Base-by-base conservation (phyloP, 2,888 invertebrate genomes). In the Agrochola circellaris region DNA sequence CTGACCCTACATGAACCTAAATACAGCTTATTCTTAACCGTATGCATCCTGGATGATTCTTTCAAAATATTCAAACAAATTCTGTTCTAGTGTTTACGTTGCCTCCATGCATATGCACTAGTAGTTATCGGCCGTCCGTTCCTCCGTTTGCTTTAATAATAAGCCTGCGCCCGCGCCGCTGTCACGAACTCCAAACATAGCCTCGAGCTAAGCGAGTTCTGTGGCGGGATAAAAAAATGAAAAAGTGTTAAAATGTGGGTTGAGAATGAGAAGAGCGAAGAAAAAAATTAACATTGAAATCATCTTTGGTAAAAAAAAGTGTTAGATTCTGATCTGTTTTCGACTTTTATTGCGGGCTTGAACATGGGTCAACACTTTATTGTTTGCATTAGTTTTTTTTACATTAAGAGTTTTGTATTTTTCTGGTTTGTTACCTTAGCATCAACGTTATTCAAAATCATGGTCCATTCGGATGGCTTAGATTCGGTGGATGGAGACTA, bases 141-240 rank as follows among this genome's bases (percentile, higher is more conserved):
- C 91, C 92, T 93, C 89, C 93, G 92, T 96, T 96, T 96, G 95
- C 95, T 95, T 95, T 95, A 96, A 95, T 94, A 96, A 96, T 96
- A 95, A 95, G 92, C 90, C 87, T 91, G 92, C 92, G 94, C 93
- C 90, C 89, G 94, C 93, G 93, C 91, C 91, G 92, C 88, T 95
- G 95, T 96, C 96, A 96, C 96, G 96, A 96, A 94, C 93, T 89
- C 93, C 95, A 96, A 96, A 96, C 95, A 96, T 86, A 84, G 93
- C 92, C 87, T 79, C 91, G 82, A 90, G 92, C 92, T 89, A 88
- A 90, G 91, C 91, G 86, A 81, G 89, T 90, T 89, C 87, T 88
- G 87, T 87, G 87, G 81, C 83, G 87, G 88, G 89, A 88, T 90
- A 89, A 81, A 89, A 93, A 92, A 94, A 91, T 84, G 87, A 91